A percentile compares a stretch with the other conserved stretches of the same genome.
Evolutionary conservation across 2,113 vertebrate species (phyloP).

Genomic region (Brachyhypopomus occidentalis): DNA sequence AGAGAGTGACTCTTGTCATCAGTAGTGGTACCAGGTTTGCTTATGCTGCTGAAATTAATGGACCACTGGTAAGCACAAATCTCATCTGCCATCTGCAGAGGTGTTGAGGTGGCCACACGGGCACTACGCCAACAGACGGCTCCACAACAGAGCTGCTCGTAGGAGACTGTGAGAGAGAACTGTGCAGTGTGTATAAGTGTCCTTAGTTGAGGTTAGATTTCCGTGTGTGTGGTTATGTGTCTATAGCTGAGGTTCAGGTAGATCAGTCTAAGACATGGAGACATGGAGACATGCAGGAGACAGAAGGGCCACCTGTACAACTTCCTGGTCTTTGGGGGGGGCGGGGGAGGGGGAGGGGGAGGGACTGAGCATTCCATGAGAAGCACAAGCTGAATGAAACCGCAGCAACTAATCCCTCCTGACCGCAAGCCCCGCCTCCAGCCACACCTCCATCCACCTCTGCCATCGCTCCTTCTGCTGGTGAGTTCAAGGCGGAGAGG

Average conservation of each 20-base stretch:
- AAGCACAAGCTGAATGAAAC: slow-evolving; percentile 12
- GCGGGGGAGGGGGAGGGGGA: slow-evolving; percentile 3
- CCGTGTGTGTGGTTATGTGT: slow-evolving; percentile 52
- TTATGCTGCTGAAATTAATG: slow-evolving; percentile 64
- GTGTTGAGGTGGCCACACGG: background rate
- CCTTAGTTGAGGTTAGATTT: slow-evolving; percentile 43
- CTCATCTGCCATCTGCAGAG: background rate
- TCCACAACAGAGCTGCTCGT: slow-evolving; percentile 51
- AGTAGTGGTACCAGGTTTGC: slow-evolving; percentile 32
- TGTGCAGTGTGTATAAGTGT: slow-evolving; percentile 44
- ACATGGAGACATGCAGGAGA: slow-evolving; percentile 61
- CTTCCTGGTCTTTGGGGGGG: slow-evolving; percentile 36
- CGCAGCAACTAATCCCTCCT: slow-evolving; percentile 26
- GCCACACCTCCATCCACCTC: background rate
- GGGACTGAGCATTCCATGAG: slow-evolving; percentile 7
- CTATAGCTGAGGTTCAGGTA: slow-evolving; percentile 63
- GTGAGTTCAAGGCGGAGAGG: slow-evolving; percentile 44
- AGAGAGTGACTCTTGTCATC: slow-evolving; percentile 10
- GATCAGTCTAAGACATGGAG: slow-evolving; percentile 68
- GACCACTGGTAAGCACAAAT: slow-evolving; percentile 47
- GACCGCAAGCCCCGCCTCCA: slow-evolving; percentile 17
- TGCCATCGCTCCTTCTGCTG: slow-evolving; percentile 44
- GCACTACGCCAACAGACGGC: slow-evolving; percentile 42
- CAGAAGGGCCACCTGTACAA: slow-evolving; percentile 74
- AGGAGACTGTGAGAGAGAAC: slow-evolving; percentile 65